Evolutionary conservation across 2,113 vertebrate species (phyloP).

Genomic region (Lasiurus cinereus): DNA sequence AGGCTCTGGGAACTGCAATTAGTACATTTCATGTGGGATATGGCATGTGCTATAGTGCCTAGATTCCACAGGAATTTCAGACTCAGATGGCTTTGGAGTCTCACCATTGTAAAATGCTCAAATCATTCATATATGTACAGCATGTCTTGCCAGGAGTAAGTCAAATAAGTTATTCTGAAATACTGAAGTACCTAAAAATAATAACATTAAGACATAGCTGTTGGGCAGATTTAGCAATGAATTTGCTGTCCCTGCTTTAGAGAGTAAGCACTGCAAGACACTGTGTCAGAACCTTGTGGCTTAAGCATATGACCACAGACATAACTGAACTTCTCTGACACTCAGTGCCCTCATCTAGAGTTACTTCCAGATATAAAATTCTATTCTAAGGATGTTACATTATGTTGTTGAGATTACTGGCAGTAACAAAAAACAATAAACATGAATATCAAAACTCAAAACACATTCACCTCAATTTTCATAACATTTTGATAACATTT

Average conservation of each 20-base stretch:
- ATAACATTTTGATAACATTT: not conserved
- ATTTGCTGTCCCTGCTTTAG: not conserved
- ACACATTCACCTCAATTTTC: not conserved
- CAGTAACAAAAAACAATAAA: not conserved
- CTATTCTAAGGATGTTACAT: not conserved
- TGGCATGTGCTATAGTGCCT: not conserved
- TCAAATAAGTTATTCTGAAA: conserved; percentile 19
- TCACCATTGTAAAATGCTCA: not conserved
- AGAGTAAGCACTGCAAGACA: not conserved
- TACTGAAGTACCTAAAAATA: conserved; percentile 19
- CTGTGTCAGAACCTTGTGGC: not conserved
- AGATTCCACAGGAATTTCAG: not conserved
- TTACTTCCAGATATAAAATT: not conserved
- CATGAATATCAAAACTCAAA: not conserved
- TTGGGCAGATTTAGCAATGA: not conserved
- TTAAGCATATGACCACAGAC: not conserved
- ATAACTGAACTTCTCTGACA: not conserved
- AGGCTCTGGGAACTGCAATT: not conserved
- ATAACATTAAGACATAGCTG: not conserved
- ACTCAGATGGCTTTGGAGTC: not conserved
- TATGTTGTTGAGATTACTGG: not conserved
- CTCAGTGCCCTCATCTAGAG: not conserved
- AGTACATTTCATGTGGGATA: not conserved
- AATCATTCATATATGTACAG: not conserved
- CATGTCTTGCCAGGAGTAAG: not conserved